These are phyloP conservation scores for Taurulus bubalis DNA, from an alignment of 2,113 vertebrate species.

Conservation along the genomic window DNA sequence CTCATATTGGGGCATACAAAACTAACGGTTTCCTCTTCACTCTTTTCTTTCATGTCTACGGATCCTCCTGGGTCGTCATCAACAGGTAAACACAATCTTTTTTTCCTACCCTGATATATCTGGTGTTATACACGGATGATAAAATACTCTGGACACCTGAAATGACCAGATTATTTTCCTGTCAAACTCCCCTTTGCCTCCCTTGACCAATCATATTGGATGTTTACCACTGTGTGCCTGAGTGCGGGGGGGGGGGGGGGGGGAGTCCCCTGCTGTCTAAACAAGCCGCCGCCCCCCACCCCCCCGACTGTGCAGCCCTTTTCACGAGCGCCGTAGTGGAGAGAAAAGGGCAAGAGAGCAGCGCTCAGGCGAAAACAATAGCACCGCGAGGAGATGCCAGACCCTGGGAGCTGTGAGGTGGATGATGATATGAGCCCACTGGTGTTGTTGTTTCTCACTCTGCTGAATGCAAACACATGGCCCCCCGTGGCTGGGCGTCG, in stretches of 20 bases:
- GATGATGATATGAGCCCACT: slow-evolving; percentile 80
- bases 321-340: slow-evolving; percentile 65
- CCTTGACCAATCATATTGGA: slow-evolving; percentile 74
- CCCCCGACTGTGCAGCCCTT: slow-evolving; percentile 63
- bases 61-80: slow-evolving; percentile 50
- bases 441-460: slow-evolving; percentile 77
- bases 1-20: slow-evolving; percentile 13
- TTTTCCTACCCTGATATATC: slow-evolving; percentile 22
- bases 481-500: slow-evolving; percentile 66
- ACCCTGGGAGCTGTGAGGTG: slow-evolving; percentile 74
- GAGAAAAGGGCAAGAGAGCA: slow-evolving; percentile 81
- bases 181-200: slow-evolving; percentile 66
- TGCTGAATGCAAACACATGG: slow-evolving; percentile 78
- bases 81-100: slow-evolving; percentile 78
- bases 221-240: slow-evolving; percentile 68
- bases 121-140: slow-evolving; percentile 48
- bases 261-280: slow-evolving; percentile 71
- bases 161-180: slow-evolving; percentile 65
- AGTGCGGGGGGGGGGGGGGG: slow-evolving; percentile 31
- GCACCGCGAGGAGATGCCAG: slow-evolving; percentile 76
- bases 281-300: slow-evolving; percentile 62
- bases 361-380: slow-evolving; percentile 80
- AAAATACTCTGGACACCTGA: slow-evolving; percentile 40
- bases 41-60: slow-evolving; percentile 63
- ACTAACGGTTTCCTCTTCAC: slow-evolving; percentile 36